Evolutionary conservation across 2,113 vertebrate species (phyloP).

Genomic region (Cyprinus carpio): DNA sequence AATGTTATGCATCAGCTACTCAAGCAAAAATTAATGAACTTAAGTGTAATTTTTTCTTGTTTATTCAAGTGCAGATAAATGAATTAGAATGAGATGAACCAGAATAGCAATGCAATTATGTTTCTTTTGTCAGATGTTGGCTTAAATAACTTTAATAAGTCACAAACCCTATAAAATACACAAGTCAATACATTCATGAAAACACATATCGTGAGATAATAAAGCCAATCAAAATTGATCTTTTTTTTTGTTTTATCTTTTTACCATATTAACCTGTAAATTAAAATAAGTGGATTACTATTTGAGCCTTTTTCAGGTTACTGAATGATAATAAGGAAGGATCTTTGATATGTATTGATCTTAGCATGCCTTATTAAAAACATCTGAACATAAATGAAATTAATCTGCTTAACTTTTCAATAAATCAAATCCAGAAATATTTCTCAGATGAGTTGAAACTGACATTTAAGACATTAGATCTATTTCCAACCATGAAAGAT

Average conservation of each 20-base stretch:
- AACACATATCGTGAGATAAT: not conserved
- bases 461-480: conserved; percentile 48
- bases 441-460: conserved; percentile 18
- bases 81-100: not conserved
- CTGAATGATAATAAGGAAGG: not conserved
- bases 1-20: not conserved
- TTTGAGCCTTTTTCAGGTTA: not conserved
- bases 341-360: not conserved
- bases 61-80: not conserved
- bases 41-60: not conserved
- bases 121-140: not conserved
- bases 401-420: not conserved
- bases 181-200: not conserved
- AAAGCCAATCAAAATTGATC: not conserved
- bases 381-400: not conserved
- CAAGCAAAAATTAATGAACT: not conserved
- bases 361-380: conserved; percentile 1
- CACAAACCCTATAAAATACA: not conserved
- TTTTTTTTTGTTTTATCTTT: not conserved
- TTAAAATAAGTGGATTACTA: not conserved
- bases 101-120: not conserved
- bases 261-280: conserved; percentile 20
- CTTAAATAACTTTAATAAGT: not conserved
- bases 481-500: conserved; percentile 65
- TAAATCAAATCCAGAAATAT: conserved; percentile 26